Conservation (phyloP, 2,797 vertebrate genomes). For the Phrynocephalus guinanensis region DNA sequence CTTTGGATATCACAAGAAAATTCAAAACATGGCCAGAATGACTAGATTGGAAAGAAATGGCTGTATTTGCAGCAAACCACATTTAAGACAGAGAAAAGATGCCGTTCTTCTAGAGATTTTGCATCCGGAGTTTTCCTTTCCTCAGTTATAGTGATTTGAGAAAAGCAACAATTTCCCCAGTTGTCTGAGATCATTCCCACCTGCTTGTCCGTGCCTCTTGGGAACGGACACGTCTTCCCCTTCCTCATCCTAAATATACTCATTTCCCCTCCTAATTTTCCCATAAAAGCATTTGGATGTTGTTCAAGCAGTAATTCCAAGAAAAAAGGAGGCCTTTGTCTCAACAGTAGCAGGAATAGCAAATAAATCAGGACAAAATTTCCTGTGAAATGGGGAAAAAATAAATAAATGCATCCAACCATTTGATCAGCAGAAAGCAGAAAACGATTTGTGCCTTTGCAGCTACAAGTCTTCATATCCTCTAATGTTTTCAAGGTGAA, state of each 20-base stretch:
- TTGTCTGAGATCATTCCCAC: not conserved
- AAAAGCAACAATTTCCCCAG: not conserved
- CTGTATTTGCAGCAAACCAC: no score
- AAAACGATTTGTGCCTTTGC: not conserved
- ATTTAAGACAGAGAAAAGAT: not conserved
- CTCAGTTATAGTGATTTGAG: not conserved
- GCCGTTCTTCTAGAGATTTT: not conserved
- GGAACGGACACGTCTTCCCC: not conserved
- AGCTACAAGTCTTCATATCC: not conserved
- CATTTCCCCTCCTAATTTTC: not conserved
- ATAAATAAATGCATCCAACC: not conserved
- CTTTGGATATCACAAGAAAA: constrained; percentile 7
- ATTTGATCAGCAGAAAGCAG: not conserved
- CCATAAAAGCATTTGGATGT: not conserved
- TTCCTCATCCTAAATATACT: not conserved
- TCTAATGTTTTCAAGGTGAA: not conserved
- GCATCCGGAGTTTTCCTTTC: no score
- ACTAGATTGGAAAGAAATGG: not conserved
- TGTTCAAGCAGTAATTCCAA: not conserved
- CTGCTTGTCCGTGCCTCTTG: not conserved
- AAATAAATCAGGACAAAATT: not conserved
- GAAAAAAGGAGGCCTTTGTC: constrained; percentile 10
- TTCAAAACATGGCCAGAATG: not conserved
- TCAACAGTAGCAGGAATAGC: not conserved
- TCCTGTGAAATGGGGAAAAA: not conserved